Base-by-base conservation (phyloP, 2,888 invertebrate genomes). In the Eupithecia tripunctaria region DNA sequence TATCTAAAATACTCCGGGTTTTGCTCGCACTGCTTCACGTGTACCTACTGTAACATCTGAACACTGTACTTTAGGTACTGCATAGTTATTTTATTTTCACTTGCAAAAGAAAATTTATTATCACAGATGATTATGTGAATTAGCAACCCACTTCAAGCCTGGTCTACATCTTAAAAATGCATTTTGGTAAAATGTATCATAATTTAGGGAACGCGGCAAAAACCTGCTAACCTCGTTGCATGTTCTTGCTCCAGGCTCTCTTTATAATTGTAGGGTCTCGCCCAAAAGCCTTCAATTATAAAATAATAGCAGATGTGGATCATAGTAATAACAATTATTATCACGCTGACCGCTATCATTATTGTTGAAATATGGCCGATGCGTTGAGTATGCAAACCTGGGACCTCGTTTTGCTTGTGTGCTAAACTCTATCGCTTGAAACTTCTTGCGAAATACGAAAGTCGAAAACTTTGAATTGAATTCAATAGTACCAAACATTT, bases 281-380 rank as follows among this genome's bases (percentile, higher is more conserved):
- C 92, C 91, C 92, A 92, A 94, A 94, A 94, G 87, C 91, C 88
- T 74, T 92, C 93, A 94, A 94, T 94, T 94, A 94, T 94, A 93
- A 94, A 94, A 94, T 94, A 94, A 94, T 94, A 94, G 91, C 92
- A 94, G 93, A 93, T 93, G 93, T 90, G 93, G 91, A 92, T 94
- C 93, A 91, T 93, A 93, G 93, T 94, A 94, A 94, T 94, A 93
- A 94, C 93, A 94, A 94, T 94, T 93, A 94, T 94, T 94, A 94
- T 94, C 94, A 92, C 94, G 93, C 93, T 91, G 89, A 88, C 86
- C 81, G 88, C 88, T 90, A 89, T 93, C 90, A 94, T 94, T 94
- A 94, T 87, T 76, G 86, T 89, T 94, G 93, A 94, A 92, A 94
- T 94, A 94, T 94, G 86, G 90, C 85, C 85, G 88, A 88, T 89